These are phyloP conservation scores for Drosophila eohydei DNA, from an alignment of 2,888 invertebrate genomes.

Conservation along the genomic window DNA sequence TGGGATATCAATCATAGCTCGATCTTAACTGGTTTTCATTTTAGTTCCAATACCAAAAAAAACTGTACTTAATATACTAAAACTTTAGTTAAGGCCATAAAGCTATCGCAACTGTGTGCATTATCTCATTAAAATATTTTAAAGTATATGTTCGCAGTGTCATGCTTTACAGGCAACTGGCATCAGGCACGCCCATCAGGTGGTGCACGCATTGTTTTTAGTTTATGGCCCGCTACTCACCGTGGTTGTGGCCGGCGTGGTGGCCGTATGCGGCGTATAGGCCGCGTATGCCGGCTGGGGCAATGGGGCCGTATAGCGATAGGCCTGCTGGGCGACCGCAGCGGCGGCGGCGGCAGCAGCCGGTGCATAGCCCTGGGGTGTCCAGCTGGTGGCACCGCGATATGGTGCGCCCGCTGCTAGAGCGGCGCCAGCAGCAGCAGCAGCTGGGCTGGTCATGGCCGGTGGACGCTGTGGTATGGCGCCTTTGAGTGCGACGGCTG, in stretches of 20 bases:
- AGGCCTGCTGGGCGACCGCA: conserved; percentile 84
- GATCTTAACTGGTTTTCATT: background rate
- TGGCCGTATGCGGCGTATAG: conserved; percentile 85
- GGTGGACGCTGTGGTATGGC: conserved; percentile 83
- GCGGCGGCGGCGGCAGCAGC: conserved; percentile 84
- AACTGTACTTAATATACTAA: rapidly evolving
- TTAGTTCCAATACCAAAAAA: background rate
- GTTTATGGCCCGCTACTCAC: conserved; percentile 72
- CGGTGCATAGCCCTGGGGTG: conserved; percentile 85
- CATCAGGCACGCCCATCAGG: background rate
- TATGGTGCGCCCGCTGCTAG: conserved; percentile 85
- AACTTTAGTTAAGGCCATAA: background rate
- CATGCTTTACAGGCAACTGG: background rate
- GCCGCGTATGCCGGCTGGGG: conserved; percentile 85
- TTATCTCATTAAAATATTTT: background rate
- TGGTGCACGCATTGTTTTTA: background rate
- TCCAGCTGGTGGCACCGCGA: conserved; percentile 85
- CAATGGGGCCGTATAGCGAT: conserved; percentile 85
- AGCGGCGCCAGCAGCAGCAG: conserved; percentile 85
- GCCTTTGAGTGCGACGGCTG: conserved; percentile 85
- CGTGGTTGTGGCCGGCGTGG: conserved; percentile 84
- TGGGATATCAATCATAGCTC: background rate
- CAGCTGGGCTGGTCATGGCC: conserved; percentile 85
- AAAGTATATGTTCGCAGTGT: background rate
- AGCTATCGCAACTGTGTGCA: background rate